Conservation (phyloP, 1,140 invertebrate genomes). For the Streblospio benedicti region DNA sequence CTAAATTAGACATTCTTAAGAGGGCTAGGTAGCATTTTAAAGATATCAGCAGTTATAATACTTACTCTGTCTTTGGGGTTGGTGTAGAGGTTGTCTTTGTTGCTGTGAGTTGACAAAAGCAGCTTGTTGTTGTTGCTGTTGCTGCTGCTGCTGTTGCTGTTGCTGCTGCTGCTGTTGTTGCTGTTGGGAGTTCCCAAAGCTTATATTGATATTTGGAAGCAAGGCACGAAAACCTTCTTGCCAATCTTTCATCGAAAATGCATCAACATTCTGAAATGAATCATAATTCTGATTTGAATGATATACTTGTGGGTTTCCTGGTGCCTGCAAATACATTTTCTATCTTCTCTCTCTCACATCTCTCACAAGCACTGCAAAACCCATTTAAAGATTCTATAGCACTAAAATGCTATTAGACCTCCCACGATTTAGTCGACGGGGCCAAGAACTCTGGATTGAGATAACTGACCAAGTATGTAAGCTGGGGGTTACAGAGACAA, state of each 20-base stretch:
- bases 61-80: neutral
- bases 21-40: neutral
- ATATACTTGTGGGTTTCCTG: too few species aligned
- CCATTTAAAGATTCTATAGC: too few species aligned
- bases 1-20: neutral
- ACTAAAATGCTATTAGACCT: too few species aligned
- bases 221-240: conserved; percentile 48
- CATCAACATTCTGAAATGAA: conserved; percentile 18
- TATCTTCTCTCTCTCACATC: too few species aligned
- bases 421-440: too few species aligned
- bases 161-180: conserved; percentile 19
- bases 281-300: neutral
- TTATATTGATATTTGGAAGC: conserved; percentile 50
- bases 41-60: neutral
- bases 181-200: conserved; percentile 35
- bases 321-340: too few species aligned
- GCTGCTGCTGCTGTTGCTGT: neutral
- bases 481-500: too few species aligned
- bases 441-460: too few species aligned
- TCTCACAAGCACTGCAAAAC: too few species aligned
- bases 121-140: neutral
- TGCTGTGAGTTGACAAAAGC: neutral
- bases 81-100: neutral
- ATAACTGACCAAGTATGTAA: too few species aligned
- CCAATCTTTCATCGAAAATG: conserved; percentile 45